Conservation (phyloP, 2,113 vertebrate genomes). For the Phalacrocorax aristotelis region DNA sequence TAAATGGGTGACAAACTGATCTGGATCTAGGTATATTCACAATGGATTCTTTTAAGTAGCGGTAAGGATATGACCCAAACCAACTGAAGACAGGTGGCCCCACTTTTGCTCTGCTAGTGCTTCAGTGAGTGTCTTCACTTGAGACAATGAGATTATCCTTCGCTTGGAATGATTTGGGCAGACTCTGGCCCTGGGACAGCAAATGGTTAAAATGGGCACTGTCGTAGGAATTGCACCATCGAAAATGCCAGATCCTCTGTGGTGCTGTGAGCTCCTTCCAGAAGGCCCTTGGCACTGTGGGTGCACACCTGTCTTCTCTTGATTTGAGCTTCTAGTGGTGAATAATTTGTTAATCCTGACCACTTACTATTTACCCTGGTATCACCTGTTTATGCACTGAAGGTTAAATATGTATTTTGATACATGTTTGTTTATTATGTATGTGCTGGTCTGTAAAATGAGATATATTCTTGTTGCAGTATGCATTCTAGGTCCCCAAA, state of each 20-base stretch:
- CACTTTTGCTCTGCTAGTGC: background rate
- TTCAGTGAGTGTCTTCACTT: background rate
- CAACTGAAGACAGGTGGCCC: background rate
- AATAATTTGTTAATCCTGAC: conserved; percentile 35
- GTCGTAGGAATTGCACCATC: background rate
- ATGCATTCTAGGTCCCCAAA: conserved; percentile 67
- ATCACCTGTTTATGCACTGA: conserved; percentile 74
- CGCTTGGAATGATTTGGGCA: background rate
- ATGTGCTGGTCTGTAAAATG: conserved; percentile 69
- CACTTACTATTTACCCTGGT: conserved; percentile 52
- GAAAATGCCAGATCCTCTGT: background rate
- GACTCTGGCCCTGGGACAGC: background rate
- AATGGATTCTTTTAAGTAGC: background rate
- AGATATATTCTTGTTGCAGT: conserved; percentile 64
- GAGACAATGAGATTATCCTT: background rate
- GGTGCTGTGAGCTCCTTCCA: background rate
- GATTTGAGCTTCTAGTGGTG: background rate
- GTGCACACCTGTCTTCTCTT: background rate
- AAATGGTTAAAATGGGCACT: background rate
- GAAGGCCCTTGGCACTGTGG: background rate
- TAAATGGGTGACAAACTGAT: conserved; percentile 67
- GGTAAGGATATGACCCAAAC: background rate
- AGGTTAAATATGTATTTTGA: conserved; percentile 68
- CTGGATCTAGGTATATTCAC: conserved; percentile 70
- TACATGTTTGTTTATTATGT: conserved; percentile 68